These are phyloP conservation scores for Drosophila conformis DNA, from an alignment of 2,888 invertebrate species.

Conservation along the genomic window DNA sequence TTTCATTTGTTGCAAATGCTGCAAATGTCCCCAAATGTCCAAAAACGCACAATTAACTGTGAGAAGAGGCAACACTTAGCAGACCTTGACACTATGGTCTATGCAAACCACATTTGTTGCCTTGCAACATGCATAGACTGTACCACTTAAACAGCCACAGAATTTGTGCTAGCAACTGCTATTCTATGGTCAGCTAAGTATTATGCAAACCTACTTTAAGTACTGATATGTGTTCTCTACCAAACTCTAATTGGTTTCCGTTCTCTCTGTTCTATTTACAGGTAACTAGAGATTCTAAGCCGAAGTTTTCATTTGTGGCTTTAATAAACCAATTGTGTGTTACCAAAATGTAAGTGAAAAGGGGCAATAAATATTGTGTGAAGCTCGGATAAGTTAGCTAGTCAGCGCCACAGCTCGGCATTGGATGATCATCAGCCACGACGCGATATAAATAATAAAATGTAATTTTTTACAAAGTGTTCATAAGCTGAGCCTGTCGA, in stretches of 20 bases:
- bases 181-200: not conserved
- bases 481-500: not conserved
- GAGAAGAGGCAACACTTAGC: not conserved
- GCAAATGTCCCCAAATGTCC: not conserved
- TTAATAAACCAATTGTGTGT: conserved; percentile 56
- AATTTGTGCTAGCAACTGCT: not conserved
- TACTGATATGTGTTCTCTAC: conserved; percentile 47
- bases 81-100: not conserved
- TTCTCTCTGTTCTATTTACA: conserved; percentile 45
- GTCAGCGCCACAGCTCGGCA: not conserved
- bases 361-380: not conserved
- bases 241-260: conserved; percentile 14
- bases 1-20: not conserved
- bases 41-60: not conserved
- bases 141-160: not conserved
- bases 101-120: not conserved
- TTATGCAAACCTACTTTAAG: conserved; percentile 23
- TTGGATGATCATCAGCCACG: not conserved
- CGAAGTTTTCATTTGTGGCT: conserved; percentile 18
- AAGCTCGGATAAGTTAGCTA: not conserved
- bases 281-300: conserved; percentile 53
- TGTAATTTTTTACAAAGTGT: not conserved
- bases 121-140: not conserved
- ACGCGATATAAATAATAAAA: not conserved
- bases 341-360: conserved; percentile 2